A percentile compares a stretch with the other conserved stretches of the same genome.
phyloP scores from a whole-genome alignment of 2,797 vertebrate genomes.

The Pseudocheirus occidentalis region DNA sequence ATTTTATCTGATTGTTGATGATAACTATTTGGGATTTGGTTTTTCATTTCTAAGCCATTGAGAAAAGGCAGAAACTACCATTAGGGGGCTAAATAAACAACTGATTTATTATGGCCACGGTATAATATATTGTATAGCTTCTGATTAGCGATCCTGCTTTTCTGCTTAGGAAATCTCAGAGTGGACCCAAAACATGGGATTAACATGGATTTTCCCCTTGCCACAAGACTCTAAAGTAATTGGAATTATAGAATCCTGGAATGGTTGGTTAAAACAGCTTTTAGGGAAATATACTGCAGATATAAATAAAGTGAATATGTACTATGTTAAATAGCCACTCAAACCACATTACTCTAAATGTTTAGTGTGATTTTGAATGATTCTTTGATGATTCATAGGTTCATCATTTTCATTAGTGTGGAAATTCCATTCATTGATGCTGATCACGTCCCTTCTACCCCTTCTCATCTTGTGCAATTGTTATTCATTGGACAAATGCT shows the following conservation, averaged over 20 bases:
- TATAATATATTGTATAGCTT: neutral
- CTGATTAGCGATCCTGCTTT: neutral
- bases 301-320: neutral
- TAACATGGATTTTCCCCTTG: neutral
- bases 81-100: neutral
- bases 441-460: neutral
- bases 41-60: neutral
- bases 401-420: neutral
- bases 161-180: neutral
- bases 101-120: neutral
- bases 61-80: neutral
- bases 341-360: neutral
- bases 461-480: neutral
- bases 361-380: neutral
- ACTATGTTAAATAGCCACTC: neutral
- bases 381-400: neutral
- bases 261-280: neutral
- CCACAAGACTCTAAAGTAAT: neutral
- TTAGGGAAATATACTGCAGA: neutral
- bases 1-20: neutral
- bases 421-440: neutral
- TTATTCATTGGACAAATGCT: slow-evolving; percentile 9
- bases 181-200: neutral
- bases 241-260: neutral
- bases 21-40: neutral